Conservation (phyloP, 2,113 vertebrate genomes). For the Apteryx owenii region DNA sequence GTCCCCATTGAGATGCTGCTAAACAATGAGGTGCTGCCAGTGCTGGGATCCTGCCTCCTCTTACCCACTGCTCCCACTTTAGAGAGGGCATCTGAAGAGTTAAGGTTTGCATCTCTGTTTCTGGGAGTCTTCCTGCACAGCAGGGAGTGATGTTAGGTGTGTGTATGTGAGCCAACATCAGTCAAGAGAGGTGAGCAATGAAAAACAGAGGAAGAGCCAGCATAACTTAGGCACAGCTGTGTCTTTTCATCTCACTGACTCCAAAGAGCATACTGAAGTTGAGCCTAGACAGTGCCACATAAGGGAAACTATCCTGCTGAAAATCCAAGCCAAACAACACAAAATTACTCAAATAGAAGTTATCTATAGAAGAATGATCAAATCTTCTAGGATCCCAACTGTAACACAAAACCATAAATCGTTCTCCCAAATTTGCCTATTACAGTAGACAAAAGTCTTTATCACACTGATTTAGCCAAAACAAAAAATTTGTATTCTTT, state of each 20-base stretch:
- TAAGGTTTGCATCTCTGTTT: not conserved
- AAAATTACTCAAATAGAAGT: not conserved
- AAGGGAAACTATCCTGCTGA: not conserved
- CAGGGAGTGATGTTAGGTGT: not conserved
- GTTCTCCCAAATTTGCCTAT: not conserved
- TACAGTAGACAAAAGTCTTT: not conserved
- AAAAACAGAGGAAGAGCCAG: not conserved
- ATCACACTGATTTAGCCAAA: not conserved
- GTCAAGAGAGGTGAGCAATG: not conserved
- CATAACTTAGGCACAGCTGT: slow-evolving; percentile 1
- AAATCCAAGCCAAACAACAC: not conserved
- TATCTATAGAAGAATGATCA: not conserved
- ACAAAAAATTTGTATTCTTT: not conserved
- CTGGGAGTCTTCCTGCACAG: not conserved
- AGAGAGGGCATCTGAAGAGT: not conserved
- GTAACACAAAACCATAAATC: not conserved
- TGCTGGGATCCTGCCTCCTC: not conserved
- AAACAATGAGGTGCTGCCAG: not conserved
- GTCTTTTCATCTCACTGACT: slow-evolving; percentile 31
- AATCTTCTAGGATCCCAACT: not conserved
- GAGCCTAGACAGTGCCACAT: not conserved
- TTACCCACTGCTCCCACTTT: not conserved
- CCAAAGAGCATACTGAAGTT: slow-evolving; percentile 12
- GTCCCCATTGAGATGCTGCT: not conserved
- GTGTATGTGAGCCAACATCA: slow-evolving; percentile 8